Base-by-base conservation (phyloP, 2,113 vertebrate species). In the Desmodus rotundus region DNA sequence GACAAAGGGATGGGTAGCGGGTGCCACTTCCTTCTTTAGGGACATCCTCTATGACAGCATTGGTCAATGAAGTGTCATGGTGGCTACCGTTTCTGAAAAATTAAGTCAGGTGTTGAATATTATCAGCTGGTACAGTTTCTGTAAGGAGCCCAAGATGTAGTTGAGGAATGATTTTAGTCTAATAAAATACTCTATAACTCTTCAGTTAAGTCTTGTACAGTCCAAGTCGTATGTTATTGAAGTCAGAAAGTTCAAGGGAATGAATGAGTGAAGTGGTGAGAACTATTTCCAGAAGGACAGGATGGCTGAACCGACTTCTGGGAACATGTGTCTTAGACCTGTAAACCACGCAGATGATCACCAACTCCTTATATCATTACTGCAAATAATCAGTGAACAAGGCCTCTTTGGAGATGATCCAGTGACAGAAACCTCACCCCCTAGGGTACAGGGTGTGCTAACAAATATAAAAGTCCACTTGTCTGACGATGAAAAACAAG, bases 131-230 rank as follows among this genome's bases (percentile, higher is more conserved):
- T 52, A 56, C 36, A 89, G 43, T 50, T 72, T 94, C 67, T 80
- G 43, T 56, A 80, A 96, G 41, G 36, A 50, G 22, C 43, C 26
- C 61, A 91, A 58, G 63, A 82, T 78, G 19, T 65, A 77, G 80
- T 94, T 96, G 56, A 82, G 82, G 36, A 94, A 92, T 65, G 28
- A 81, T 5, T 61, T 93, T 87, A 31, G 41, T 68, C 15, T n/a
- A 84, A 93, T 31, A 52, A 78, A 76, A 52, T 5, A 88, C 33
- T 20, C 28, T 95, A 3, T 36, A 58, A 52, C 41, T 87, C n/a
- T 89, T 43, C 36, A 82, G 63, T 38, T 82, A 61, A 85, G 95
- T 85, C n/a, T 81, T 76, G 14, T 38, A 61, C 81, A 54, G 41
- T 41, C 52, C 28, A 95, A 72, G 24, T 50, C 33, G 67, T 90